Conservation (phyloP, 2,888 invertebrate genomes). For the Pasiphila rectangulata region DNA sequence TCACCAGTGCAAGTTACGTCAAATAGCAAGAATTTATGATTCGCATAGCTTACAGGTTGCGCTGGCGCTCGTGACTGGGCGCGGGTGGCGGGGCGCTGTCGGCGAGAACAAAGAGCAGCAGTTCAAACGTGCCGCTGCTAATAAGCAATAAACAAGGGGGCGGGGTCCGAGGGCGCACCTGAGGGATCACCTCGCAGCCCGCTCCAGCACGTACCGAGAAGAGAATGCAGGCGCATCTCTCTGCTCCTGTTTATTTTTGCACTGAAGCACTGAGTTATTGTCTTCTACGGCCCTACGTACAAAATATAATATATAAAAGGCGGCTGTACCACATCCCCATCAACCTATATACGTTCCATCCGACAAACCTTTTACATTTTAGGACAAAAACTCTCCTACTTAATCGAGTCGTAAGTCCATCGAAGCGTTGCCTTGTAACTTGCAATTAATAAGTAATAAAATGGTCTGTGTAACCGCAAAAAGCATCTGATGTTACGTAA, state of each 20-base stretch:
- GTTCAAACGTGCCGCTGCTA: constrained; percentile 79
- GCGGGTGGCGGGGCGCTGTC: constrained; percentile 48
- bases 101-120: constrained; percentile 77
- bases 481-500: constrained; percentile 8
- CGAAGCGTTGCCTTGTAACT: constrained; percentile 49
- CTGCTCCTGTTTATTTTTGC: constrained; percentile 22
- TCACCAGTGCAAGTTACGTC: constrained; percentile 72
- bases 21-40: constrained; percentile 78
- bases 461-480: constrained; percentile 36
- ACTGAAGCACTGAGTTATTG: constrained; percentile 9
- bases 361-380: constrained; percentile 5
- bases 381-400: constrained; percentile 17
- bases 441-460: constrained; percentile 63
- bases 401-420: constrained; percentile 32
- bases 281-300: background rate
- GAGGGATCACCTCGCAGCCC: constrained; percentile 72
- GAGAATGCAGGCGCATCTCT: constrained; percentile 36
- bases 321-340: background rate
- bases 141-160: constrained; percentile 82
- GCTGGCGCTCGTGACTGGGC: constrained; percentile 67
- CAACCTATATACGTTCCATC: background rate
- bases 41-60: constrained; percentile 66
- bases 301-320: background rate
- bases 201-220: constrained; percentile 30
- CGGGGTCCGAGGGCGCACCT: constrained; percentile 73